These are phyloP conservation scores for Agrochola lychnidis DNA, from an alignment of 2,888 invertebrate species.

Conservation along the genomic window DNA sequence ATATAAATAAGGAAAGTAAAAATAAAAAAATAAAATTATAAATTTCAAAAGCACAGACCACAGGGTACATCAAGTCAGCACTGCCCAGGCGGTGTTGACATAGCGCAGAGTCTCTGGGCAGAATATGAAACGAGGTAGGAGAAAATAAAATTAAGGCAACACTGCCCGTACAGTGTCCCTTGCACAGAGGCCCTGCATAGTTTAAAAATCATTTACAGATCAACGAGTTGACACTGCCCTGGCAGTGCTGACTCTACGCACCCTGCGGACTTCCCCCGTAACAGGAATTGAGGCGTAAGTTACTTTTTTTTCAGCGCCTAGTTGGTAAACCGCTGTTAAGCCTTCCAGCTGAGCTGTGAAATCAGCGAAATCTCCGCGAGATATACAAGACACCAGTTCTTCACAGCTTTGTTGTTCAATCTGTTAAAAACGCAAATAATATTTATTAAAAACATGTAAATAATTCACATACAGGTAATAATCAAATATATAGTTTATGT, in stretches of 20 bases:
- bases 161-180: conserved; percentile 15
- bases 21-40: background rate
- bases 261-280: conserved; percentile 63
- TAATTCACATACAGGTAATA: background rate
- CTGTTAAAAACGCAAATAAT: conserved; percentile 65
- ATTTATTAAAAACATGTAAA: conserved; percentile 3
- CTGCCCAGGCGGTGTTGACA: conserved; percentile 61
- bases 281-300: conserved; percentile 61
- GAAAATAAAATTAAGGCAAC: background rate
- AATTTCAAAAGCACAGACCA: conserved; percentile 50
- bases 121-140: background rate
- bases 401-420: conserved; percentile 96
- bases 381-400: conserved; percentile 96
- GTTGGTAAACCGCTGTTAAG: conserved; percentile 96
- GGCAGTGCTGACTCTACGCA: conserved; percentile 60
- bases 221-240: conserved; percentile 50
- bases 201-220: background rate
- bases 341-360: conserved; percentile 98
- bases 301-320: conserved; percentile 97
- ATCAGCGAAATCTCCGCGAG: conserved; percentile 96
- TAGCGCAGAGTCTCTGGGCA: conserved; percentile 48
- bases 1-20: background rate
- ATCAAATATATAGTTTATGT: conserved; percentile 8
- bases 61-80: conserved; percentile 43
- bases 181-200: conserved; percentile 46